Base-by-base conservation (phyloP, 1,140 invertebrate species). In the Apis laboriosa region DNA sequence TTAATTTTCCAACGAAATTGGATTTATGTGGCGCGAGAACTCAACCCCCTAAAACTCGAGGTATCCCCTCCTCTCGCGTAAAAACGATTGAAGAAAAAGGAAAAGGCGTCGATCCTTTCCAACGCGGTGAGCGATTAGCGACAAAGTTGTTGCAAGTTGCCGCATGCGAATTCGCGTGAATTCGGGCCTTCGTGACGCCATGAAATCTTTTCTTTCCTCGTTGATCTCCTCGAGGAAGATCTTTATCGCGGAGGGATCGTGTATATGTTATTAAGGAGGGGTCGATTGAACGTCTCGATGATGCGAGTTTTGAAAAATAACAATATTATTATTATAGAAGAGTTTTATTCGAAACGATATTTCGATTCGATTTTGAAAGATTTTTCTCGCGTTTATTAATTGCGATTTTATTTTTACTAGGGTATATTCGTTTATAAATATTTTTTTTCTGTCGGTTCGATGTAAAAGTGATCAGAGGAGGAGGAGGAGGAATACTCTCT, bases 1-100 rank as follows among this genome's bases (percentile, higher is more conserved):
- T 66, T 88, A 89, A 88, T 89, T 89, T 88, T 24, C 34, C 0
- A 43, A 75, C 74, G 61, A 88, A 88, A 89, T 89, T 89, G 84
- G 80, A 28, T 88, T 86, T 86, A 88, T 86, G 80, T 84, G 83
- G 81, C 75, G n/a, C 61, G 86, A 49, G 80, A 60, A 24, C 70
- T n/a, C 53, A 12, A 12, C 12, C 56, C 56, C 73, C 72, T 80
- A 85, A 85, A 86, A 74, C 70, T 34, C 64, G 53, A 2, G 43
- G 12, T 24, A 24, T 0, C 24, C 24, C 28, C 28, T 28, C 17
- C 19, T n/a, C 71, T 63, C 67, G 73, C 79, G 56, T 76, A 24
- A 24, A 24, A 68, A 75, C 68, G 77, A 86, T 83, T 78, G 80
- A 86, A 66, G 55, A 77, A n/a, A 15, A 55, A 55, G 13, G 55